Base-by-base conservation (phyloP, 2,113 vertebrate genomes). In the Nestor notabilis region DNA sequence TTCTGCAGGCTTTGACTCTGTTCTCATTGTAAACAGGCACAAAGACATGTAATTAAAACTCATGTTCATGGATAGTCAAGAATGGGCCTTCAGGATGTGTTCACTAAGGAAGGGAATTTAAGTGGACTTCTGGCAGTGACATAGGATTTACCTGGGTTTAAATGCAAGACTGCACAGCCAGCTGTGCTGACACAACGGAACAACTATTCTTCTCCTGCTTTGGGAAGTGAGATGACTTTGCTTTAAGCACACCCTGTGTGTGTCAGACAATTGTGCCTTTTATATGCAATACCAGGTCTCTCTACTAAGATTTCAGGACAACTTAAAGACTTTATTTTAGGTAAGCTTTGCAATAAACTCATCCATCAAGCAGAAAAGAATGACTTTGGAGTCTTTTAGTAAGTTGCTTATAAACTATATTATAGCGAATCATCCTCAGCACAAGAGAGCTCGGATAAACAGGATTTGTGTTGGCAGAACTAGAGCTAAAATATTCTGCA, bases 401-500 rank as follows among this genome's bases (percentile, higher is more conserved):
- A 69, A 91, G 71, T 20, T 24, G 52, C 41, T 72, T 61, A 16
- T 43, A 28, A 71, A 64, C 18, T 29, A n/a, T 27, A 20, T 49
- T 17, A 25, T 3, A 82, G 89, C 6, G 0, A 93, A 60, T 52
- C 86, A 76, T 33, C 65, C 69, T 68, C 74, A 55, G 27, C 65
- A 71, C 64, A 68, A 82, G 83, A 91, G 39, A 75, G 7, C 29
- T 92, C 61, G 35, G 91, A 95, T 76, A 93, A 97, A 95, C 86
- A 96, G 80, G 64, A 50, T 90, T 83, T 91, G 96, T 1, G 8
- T 56, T 93, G 94, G 95, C 94, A 97, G 87, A 89, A 78, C 55
- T n/a, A 33, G 25, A 88, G 83, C 80, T 84, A 49, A 95, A 96
- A 93, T 89, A 89, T 84, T 94, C 90, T 69, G 81, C 53, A 71